Conservation (phyloP, 53 echinoderm and acorn worm species). For the Paelopatides confundens region DNA sequence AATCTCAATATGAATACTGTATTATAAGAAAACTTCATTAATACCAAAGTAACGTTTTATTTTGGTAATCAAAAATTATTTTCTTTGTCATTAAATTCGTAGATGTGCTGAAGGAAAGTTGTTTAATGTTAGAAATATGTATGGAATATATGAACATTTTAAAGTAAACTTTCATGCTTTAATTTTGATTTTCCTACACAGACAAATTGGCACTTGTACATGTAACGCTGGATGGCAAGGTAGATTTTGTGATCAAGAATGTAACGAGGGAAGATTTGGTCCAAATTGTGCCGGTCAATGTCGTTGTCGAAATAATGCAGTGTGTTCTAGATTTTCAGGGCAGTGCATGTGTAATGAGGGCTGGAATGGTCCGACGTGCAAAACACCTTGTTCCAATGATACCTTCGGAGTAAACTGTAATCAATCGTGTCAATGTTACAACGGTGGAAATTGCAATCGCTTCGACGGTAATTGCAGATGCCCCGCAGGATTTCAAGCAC, state of each 20-base stretch:
- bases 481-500: slow-evolving; percentile 76
- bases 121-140: too few relatives aligned
- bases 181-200: too few relatives aligned
- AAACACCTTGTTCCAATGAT: slow-evolving; percentile 63
- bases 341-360: slow-evolving; percentile 78
- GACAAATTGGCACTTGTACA: slow-evolving; percentile 52
- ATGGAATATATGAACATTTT: too few relatives aligned
- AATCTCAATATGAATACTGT: too few relatives aligned
- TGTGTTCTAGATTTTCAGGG: slow-evolving; percentile 79
- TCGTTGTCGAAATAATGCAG: slow-evolving; percentile 71
- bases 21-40: too few relatives aligned
- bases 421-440: slow-evolving; percentile 65
- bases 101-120: too few relatives aligned
- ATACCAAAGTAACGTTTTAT: too few relatives aligned
- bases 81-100: too few relatives aligned
- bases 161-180: too few relatives aligned
- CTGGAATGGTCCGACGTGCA: slow-evolving; percentile 76
- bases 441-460: slow-evolving; percentile 67
- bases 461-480: slow-evolving; percentile 77
- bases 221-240: slow-evolving; percentile 88
- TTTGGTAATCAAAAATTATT: too few relatives aligned
- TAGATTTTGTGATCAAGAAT: slow-evolving; percentile 61
- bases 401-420: slow-evolving; percentile 72
- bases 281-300: slow-evolving; percentile 67
- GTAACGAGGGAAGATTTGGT: slow-evolving; percentile 70